Evolutionary conservation across 2,113 vertebrate genomes (phyloP).

Genomic region (Catharus bicknelli): DNA sequence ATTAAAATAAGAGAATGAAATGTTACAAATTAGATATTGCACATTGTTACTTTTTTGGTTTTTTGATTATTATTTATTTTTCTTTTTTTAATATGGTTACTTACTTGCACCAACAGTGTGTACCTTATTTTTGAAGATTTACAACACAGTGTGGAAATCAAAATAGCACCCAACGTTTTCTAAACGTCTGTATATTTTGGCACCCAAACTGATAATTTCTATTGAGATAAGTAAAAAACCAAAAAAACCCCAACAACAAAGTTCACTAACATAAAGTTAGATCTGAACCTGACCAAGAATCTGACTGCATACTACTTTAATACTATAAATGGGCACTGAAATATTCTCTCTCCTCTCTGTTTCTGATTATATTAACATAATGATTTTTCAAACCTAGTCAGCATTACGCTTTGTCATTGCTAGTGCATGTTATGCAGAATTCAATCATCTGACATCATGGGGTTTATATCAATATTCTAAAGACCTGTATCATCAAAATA

Average conservation of each 20-base stretch:
- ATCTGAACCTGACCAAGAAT: background rate
- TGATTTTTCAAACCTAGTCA: background rate
- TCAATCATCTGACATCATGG: background rate
- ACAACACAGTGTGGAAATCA: background rate
- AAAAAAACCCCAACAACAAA: background rate
- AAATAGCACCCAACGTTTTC: background rate
- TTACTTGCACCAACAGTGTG: background rate
- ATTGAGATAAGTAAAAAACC: background rate
- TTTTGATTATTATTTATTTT: background rate
- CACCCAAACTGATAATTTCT: too few species aligned
- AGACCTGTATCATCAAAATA: background rate
- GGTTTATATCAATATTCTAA: background rate
- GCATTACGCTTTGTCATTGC: background rate
- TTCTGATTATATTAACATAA: background rate
- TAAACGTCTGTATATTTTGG: background rate
- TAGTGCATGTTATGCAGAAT: rapidly evolving
- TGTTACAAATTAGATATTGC: background rate
- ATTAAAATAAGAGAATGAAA: background rate
- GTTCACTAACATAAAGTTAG: background rate
- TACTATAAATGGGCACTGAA: background rate
- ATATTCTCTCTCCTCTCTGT: background rate
- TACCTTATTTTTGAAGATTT: background rate
- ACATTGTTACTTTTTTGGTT: rapidly evolving
- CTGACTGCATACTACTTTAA: background rate
- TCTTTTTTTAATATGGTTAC: background rate